phyloP scores from a whole-genome alignment of 2,888 invertebrate species.

The Hoplodrina blanda region DNA sequence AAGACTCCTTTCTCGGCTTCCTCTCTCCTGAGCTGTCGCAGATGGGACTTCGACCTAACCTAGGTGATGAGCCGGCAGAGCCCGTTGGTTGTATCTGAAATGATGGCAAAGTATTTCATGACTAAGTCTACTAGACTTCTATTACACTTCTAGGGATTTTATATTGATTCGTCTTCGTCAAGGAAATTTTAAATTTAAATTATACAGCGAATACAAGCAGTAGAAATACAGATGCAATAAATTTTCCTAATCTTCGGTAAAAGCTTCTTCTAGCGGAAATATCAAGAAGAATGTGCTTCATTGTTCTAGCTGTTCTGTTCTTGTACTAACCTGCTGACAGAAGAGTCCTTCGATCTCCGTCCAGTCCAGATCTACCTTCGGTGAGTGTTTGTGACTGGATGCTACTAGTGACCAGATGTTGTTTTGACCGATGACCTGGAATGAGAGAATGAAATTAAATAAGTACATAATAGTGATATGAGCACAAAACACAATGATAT shows the following conservation, averaged over 20 bases:
- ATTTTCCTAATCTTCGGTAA: no score
- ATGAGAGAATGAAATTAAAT: not conserved
- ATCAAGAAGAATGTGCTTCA: not conserved
- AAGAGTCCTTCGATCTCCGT: conserved; percentile 98
- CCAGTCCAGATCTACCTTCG: conserved; percentile 97
- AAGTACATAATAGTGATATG: no score
- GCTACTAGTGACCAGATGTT: conserved; percentile 98
- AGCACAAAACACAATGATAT: no score
- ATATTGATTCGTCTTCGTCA: no score
- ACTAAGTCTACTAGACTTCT: no score
- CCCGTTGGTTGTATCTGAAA: conserved; percentile 85
- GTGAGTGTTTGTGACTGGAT: conserved; percentile 95
- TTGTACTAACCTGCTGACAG: conserved; percentile 94
- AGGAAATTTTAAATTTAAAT: no score
- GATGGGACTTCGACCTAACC: conserved; percentile 83
- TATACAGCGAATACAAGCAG: no score
- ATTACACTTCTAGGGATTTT: no score
- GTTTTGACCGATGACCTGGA: conserved; percentile 95
- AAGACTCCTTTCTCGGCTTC: conserved; percentile 94
- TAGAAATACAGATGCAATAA: no score
- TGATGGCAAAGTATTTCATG: not conserved
- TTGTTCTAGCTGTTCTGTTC: no score
- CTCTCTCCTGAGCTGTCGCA: conserved; percentile 89
- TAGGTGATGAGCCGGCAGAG: conserved; percentile 87
- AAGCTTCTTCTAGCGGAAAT: no score